Evolutionary conservation across 2,113 vertebrate genomes (phyloP).

Genomic region (Oncorhynchus keta): DNA sequence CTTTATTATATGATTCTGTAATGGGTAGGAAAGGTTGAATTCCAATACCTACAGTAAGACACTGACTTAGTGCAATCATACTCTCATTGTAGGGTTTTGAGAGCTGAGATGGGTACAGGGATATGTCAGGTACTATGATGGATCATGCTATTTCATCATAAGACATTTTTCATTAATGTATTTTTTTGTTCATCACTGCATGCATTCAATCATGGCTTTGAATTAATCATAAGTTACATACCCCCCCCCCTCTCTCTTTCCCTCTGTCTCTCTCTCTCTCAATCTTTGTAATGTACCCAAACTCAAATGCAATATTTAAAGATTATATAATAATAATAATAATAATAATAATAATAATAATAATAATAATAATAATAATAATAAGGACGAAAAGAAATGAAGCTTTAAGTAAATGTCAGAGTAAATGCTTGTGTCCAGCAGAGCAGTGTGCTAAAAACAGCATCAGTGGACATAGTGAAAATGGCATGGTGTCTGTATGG

Average conservation of each 20-base stretch:
- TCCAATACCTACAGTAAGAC: not conserved
- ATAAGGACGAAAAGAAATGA: not conserved
- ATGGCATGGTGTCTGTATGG: not conserved
- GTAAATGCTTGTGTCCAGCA: not conserved
- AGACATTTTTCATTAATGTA: not conserved
- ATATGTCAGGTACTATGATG: not conserved
- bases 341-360: not conserved
- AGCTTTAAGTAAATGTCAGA: not conserved
- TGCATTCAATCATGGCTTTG: not conserved
- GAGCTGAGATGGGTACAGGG: not conserved
- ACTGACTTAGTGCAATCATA: too few relatives aligned
- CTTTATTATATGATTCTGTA: not conserved
- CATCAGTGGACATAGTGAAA: conserved; percentile 12
- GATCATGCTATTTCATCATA: not conserved
- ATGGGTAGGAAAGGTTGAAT: not conserved
- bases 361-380: not conserved
- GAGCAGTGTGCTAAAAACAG: conserved; percentile 6
- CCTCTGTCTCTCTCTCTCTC: conserved; percentile 1
- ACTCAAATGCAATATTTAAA: not conserved
- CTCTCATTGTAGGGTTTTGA: not conserved
- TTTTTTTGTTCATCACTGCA: not conserved
- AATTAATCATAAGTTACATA: conserved; percentile 13
- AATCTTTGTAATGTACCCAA: not conserved
- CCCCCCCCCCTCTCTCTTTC: not conserved
- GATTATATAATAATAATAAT: not conserved